Base-by-base conservation (phyloP, 2,888 invertebrate genomes). In the Rhorus exstirpatorius region DNA sequence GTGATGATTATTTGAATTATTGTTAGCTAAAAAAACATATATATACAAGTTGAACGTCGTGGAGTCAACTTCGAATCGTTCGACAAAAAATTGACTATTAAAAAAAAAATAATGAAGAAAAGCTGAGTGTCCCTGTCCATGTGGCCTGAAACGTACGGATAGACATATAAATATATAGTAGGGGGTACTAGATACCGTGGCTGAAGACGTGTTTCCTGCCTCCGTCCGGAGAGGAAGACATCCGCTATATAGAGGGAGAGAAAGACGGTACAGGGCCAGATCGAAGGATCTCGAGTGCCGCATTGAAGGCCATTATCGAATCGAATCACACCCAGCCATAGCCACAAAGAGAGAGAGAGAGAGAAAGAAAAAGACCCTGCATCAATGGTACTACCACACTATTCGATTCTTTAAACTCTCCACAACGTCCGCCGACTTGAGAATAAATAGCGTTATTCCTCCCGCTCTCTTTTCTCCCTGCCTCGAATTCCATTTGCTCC, bases 401-500 rank as follows among this genome's bases (percentile, higher is more conserved):
- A 70, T 79, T 79, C 74, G 72, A 83, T 83, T 83, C 76, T 83
- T 79, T 71, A 70, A 83, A 79, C 79, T 76, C 71, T 61, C 46
- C 61, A 49, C 67, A 61, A 67, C 49, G 53, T 72, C 35, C 14
- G 63, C 51, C 19, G 70, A 21, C 46, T 51, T 26, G 53, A 61
- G 65, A 79, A 83, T 83, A 83, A 83, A 83, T 79, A 83, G 76
- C 75, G 70, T 79, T 76, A 83, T 53, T 76, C 55, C 38, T 49
- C 58, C 31, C 31, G 19, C 35, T 51, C 31, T 61, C 35, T 67
- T 41, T 65, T 46, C 49, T 14, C 26, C 17, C 24, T 49, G 46
- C 53, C 51, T 61, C 8, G 51, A 67, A 79, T 75, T 75, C 53
- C 53, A 70, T 75, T 53, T 35, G n/a, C 44, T 35, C 55, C 35